phyloP scores from a whole-genome alignment of 2,113 vertebrate species.

The Vireo altiloquus region DNA sequence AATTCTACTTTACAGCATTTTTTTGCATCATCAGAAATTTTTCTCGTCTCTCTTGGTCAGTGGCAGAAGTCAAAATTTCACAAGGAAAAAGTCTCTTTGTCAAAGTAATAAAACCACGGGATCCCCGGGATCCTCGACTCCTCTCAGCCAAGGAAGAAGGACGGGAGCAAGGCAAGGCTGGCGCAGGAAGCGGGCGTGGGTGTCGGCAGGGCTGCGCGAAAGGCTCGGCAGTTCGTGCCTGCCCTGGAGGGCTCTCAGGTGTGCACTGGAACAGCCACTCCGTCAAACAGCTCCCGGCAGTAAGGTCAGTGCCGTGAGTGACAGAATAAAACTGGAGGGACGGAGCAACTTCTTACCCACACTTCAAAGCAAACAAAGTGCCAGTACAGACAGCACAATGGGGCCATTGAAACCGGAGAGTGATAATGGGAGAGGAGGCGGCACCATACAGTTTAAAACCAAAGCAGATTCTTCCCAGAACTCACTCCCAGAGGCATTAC shows the following conservation, averaged over 20 bases:
- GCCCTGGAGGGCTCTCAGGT: neutral
- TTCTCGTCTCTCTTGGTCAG: neutral
- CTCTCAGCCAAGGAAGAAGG: neutral
- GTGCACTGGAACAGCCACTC: neutral
- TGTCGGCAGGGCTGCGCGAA: neutral
- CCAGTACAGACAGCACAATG: conserved; percentile 42
- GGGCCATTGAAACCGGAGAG: conserved; percentile 48
- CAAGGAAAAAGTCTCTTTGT: neutral
- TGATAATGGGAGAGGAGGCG: conserved; percentile 61
- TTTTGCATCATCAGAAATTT: neutral
- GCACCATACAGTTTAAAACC: conserved; percentile 52
- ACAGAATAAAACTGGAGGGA: conserved; percentile 6
- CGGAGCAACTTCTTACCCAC: conserved; percentile 35
- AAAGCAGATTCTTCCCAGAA: conserved; percentile 59
- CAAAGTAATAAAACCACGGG: neutral
- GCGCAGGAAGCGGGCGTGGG: neutral
- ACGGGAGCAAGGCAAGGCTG: neutral
- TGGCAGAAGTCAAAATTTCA: neutral
- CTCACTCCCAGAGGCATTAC: conserved; percentile 36
- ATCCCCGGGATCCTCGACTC: neutral
- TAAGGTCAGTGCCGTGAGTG: neutral
- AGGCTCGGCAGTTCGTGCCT: neutral
- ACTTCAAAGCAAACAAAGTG: conserved; percentile 44
- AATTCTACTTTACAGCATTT: neutral
- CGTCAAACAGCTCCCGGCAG: neutral